Conservation (phyloP, 2,113 vertebrate genomes). For the Halcyon malimbica region DNA sequence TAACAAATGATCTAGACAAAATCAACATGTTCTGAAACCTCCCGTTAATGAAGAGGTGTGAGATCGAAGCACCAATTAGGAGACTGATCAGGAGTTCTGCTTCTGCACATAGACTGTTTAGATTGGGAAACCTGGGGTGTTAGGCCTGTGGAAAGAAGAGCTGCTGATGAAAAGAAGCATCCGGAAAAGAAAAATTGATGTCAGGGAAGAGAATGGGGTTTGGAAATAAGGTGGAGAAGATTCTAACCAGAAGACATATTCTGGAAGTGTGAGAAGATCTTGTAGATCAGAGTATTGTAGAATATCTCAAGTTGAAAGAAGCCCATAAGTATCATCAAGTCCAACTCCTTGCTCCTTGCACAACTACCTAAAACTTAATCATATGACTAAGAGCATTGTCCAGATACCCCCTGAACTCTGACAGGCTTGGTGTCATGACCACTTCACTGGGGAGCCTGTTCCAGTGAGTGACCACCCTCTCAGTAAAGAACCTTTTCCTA, state of each 20-base stretch:
- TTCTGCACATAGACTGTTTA: background rate
- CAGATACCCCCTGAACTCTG: background rate
- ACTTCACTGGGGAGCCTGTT: background rate
- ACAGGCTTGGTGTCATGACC: background rate
- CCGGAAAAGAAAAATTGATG: background rate
- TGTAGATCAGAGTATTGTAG: background rate
- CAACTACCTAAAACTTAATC: background rate
- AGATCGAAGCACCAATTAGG: background rate
- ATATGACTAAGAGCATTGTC: background rate
- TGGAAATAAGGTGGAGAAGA: background rate
- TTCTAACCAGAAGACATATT: background rate
- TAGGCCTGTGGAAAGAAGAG: background rate
- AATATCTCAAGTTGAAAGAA: background rate
- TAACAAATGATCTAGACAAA: background rate
- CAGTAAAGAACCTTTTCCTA: background rate
- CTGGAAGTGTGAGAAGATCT: background rate
- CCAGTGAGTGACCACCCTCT: background rate
- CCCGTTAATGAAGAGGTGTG: background rate
- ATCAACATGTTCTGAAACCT: background rate
- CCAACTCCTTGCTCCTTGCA: background rate
- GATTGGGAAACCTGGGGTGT: background rate
- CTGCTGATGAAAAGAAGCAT: background rate
- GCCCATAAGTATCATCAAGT: fast-evolving
- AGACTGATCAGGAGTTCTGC: background rate
- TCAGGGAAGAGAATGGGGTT: background rate